Evolutionary conservation across 2,888 invertebrate genomes (phyloP), one percentile per base, ranked within the genome.

Genomic region (Orchesellides sinensis): DNA sequence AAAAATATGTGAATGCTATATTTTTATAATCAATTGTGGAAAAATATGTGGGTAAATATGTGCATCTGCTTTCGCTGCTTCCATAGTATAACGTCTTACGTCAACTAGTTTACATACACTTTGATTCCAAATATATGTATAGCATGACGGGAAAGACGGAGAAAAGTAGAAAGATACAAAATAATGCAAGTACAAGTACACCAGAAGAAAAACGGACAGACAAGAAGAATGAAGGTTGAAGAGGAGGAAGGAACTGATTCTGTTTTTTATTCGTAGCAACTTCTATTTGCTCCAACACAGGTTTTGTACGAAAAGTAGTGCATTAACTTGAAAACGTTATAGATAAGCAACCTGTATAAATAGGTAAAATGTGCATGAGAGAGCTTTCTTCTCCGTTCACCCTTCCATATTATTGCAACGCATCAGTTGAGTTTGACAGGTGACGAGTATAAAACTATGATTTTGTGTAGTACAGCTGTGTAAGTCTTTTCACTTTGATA

Each of bases 101-200:
- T 56, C 49, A 54, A 40, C 72, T 77, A 83, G n/a, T 83, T 83
- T 83, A 83, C 75, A 61, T 63, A 83, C 65, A 77, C 29, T 83
- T 77, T 45, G 63, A 72, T 79, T 70, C 63, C 70, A 63, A 79
- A 65, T 35, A 68, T 47, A 47, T 40, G 45, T 19, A 56, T 40
- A 2, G 52, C n/a, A 35, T 4, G 27, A 40, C 3, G 52, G 29
- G 19, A 72, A 25, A 70, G 17, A 59, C n/a, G 27, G 17, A 54
- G 27, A 56, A 25, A 59, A 23, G 17, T n/a, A 32, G 59, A 59
- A n/a, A 61, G 59, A 47, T 47, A 61, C 29, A 68, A 65, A 47
- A 40, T 27, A 17, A 56, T 19, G 25, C 1, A 27, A 23, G 14
- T 29, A 23, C 8, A 59, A 40, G 63, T 12, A 56, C 8, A 40